Evolutionary conservation across 2,113 vertebrate genomes (phyloP).

Genomic region (Notothenia coriiceps): DNA sequence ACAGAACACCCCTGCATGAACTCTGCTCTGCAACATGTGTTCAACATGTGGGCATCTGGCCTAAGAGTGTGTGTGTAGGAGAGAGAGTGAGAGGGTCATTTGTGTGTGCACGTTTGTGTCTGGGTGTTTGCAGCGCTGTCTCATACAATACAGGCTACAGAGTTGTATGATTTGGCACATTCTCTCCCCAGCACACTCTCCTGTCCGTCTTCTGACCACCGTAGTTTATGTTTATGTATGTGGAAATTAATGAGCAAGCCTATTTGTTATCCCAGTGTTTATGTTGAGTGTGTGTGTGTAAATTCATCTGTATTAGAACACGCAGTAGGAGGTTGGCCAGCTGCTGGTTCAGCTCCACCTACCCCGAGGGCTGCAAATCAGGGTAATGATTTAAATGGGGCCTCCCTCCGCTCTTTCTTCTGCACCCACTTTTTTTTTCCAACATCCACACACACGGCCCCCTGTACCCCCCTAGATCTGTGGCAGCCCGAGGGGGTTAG

Average conservation of each 20-base stretch:
- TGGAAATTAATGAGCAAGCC: conserved; percentile 63
- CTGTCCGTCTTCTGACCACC: conserved; percentile 28
- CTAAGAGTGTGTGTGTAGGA: conserved; percentile 14
- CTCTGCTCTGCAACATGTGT: conserved; percentile 75
- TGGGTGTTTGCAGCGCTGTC: conserved; percentile 38
- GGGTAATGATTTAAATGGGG: conserved; percentile 83
- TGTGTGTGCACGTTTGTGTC: conserved; percentile 33
- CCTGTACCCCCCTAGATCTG: conserved; percentile 49
- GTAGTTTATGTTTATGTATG: conserved; percentile 65
- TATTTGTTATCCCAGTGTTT: conserved; percentile 66
- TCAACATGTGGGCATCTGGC: conserved; percentile 73
- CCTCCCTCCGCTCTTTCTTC: conserved; percentile 66
- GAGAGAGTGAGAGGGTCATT: neutral
- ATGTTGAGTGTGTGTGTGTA: conserved; percentile 60
- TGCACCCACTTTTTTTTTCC: conserved; percentile 35
- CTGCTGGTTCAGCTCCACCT: conserved; percentile 71
- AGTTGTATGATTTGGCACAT: conserved; percentile 60
- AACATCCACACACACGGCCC: conserved; percentile 20
- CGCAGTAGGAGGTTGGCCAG: conserved; percentile 75
- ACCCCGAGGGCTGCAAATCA: conserved; percentile 79
- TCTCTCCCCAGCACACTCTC: conserved; percentile 37
- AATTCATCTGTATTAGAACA: conserved; percentile 69
- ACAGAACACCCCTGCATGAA: conserved; percentile 72
- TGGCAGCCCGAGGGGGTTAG: conserved; percentile 74
- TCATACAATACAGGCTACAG: conserved; percentile 29